Evolutionary conservation across 1,140 invertebrate species (phyloP).

Genomic region (Dreissena rostriformis): DNA sequence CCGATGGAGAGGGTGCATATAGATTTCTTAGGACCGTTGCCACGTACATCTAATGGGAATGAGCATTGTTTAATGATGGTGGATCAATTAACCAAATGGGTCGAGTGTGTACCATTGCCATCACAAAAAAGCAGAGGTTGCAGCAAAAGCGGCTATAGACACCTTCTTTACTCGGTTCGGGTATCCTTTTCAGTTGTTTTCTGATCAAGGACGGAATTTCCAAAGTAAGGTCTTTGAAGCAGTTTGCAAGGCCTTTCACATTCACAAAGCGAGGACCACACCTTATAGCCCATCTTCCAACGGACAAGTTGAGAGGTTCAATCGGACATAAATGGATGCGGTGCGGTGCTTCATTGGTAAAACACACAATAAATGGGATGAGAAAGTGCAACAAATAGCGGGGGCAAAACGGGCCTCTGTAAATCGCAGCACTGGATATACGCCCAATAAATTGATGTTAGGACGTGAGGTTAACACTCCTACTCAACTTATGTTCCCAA

Average conservation of each 20-base stretch:
- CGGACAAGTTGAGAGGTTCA: constrained; percentile 57
- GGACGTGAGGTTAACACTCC: constrained; percentile 16
- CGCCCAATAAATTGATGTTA: constrained; percentile 32
- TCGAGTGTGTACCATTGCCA: constrained; percentile 5
- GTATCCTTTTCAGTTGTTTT: constrained; percentile 35
- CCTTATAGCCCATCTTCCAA: constrained; percentile 18
- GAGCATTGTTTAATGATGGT: constrained; percentile 23
- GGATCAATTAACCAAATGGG: constrained; percentile 33
- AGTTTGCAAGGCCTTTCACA: constrained; percentile 19
- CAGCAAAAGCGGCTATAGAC: neutral
- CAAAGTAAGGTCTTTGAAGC: constrained; percentile 21
- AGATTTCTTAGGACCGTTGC: constrained; percentile 2
- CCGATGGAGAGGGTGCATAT: constrained; percentile 17
- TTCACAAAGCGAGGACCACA: constrained; percentile 4
- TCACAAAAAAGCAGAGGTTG: neutral
- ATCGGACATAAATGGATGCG: constrained; percentile 32
- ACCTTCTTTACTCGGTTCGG: constrained; percentile 28
- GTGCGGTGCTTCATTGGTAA: constrained; percentile 11
- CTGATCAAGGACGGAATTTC: constrained; percentile 47
- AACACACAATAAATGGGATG: constrained; percentile 14
- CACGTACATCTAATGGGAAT: neutral
- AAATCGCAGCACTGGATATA: constrained; percentile 22
- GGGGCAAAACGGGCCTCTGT: constrained; percentile 14
- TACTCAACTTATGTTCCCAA: constrained; percentile 12
- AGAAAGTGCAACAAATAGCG: constrained; percentile 11